These are phyloP conservation scores for Mastacembelus armatus DNA, from an alignment of 2,797 vertebrate species.

Conservation along the genomic window DNA sequence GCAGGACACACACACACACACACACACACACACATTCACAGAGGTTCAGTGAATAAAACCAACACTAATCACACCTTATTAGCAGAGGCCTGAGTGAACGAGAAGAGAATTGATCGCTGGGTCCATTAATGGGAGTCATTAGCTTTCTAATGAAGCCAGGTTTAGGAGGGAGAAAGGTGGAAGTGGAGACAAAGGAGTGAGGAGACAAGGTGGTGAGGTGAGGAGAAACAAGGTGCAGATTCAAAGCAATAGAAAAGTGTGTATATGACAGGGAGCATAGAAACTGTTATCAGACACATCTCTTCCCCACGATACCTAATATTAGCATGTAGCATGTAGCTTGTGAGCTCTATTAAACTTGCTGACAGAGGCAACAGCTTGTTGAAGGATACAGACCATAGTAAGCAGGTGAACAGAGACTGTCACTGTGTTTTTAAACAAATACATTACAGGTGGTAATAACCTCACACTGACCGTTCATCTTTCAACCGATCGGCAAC, in stretches of 20 bases:
- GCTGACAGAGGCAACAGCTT: slow-evolving; percentile 17
- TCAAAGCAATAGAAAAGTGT: no score
- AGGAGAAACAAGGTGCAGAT: not conserved
- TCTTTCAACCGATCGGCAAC: no score
- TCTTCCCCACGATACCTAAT: not conserved
- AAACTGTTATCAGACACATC: not conserved
- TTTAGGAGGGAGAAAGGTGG: slow-evolving; percentile 46
- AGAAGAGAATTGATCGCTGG: slow-evolving; percentile 73
- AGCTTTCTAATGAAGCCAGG: slow-evolving; percentile 81
- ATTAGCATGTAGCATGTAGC: slow-evolving; percentile 10
- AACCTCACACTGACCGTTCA: no score
- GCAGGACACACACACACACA: slow-evolving; percentile 38
- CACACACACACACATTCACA: slow-evolving; percentile 10
- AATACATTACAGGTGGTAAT: no score
- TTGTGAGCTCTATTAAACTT: slow-evolving; percentile 16
- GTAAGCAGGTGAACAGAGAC: no score
- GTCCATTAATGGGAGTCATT: slow-evolving; percentile 77
- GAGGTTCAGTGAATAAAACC: slow-evolving; percentile 63
- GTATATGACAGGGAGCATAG: not conserved
- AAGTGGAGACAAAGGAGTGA: not conserved
- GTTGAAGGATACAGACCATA: slow-evolving; percentile 2
- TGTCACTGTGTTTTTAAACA: no score
- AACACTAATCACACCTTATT: slow-evolving; percentile 77
- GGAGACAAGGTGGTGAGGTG: not conserved
- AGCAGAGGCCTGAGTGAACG: slow-evolving; percentile 57